Conservation (phyloP, 2,888 invertebrate species). For the Clostera curtula region DNA sequence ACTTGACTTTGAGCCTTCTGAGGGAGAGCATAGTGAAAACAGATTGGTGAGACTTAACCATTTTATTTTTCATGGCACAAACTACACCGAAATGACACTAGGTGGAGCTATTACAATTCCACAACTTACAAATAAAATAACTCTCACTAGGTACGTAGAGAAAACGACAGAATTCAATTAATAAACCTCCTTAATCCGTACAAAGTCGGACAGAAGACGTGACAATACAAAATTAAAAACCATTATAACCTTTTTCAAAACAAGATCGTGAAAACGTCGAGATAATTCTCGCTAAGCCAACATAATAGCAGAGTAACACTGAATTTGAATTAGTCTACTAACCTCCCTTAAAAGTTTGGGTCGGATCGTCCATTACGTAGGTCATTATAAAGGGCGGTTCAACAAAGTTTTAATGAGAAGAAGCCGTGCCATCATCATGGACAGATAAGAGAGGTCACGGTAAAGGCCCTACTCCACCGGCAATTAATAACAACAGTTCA, state of each 20-base stretch:
- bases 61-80: no score
- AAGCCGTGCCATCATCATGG: conserved; percentile 31
- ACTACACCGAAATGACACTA: no score
- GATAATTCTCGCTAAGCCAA: conserved; percentile 20
- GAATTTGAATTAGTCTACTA: conserved; percentile 33
- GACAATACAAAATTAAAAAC: conserved; percentile 21
- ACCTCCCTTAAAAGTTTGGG: conserved; percentile 29
- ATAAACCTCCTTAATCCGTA: conserved; percentile 16
- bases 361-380: conserved; percentile 34
- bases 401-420: conserved; percentile 56
- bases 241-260: conserved; percentile 21
- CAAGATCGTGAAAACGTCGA: conserved; percentile 11
- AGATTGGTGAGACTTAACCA: no score
- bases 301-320: conserved; percentile 25
- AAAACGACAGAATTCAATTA: conserved; percentile 9
- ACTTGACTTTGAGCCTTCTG: no score
- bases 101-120: no score
- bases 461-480: no score
- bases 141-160: conserved; percentile 4
- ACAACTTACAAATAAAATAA: neutral
- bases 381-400: conserved; percentile 44
- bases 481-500: no score
- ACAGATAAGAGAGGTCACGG: conserved; percentile 30
- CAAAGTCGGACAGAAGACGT: conserved; percentile 7
- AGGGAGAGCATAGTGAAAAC: no score